Base-by-base conservation (phyloP, 92 coral and sea anemone genomes). In the Meandrina meandrites region DNA sequence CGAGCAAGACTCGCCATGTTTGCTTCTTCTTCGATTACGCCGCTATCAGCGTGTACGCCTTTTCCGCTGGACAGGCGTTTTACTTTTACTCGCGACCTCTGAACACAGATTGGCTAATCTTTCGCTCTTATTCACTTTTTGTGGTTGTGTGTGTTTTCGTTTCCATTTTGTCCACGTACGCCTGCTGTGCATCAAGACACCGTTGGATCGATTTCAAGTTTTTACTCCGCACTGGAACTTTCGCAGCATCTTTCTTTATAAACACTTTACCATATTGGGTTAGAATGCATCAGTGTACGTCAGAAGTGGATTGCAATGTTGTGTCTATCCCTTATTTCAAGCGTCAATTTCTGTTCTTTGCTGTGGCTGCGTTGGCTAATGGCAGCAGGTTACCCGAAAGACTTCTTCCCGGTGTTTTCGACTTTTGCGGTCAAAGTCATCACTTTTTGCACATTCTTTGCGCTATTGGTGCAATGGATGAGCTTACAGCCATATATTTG, bases 21-120 rank as follows among this genome's bases (percentile, higher is more conserved):
- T 97, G 99, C 80, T 97, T 97, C 89, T 97, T 92, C 91, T 92
- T 95, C 84, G 99, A 97, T 79, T 97, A 97, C 72, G 98, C 99
- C 3, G 99, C 99, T 22, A 93, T 97, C 57, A 90, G 98, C 42
- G 89, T 94, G 35, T 95, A 93, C 83, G 94, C 98, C 21, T 97
- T 95, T 81, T 94, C 97, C 1, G 99, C 94, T 1, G 96, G 96
- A 12, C 97, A 93, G 75, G 98, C 93, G 34, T 93, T 97, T 80
- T 95, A 90, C 86, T 97, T 93, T 76, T 97, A 97, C 80, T 96
- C 97, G 32, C 88, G 99, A 70, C 99, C 99, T 48, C 82, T 92
- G 66, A 88, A 85, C 66, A 87, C 93, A 18, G 82, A 90, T 34
- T 79, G 92, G 56, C 75, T 45, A 4, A 69, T 95, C 9, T 77